Conservation (phyloP, 2,888 invertebrate species). For the Euproctis similis region DNA sequence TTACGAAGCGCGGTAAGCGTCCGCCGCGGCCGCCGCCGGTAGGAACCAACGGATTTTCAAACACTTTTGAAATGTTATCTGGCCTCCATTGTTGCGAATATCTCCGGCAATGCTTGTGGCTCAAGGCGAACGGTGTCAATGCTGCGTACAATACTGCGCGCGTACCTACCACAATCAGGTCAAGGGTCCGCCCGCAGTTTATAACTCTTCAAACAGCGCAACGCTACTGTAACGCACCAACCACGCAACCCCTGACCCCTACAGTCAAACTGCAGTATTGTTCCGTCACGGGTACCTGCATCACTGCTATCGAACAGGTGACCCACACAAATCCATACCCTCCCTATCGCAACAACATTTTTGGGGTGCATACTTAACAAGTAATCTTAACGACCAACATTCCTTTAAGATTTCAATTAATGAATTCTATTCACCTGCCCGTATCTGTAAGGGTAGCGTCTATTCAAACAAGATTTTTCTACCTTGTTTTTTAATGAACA, state of each 20-base stretch:
- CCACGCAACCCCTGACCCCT: constrained; percentile 20
- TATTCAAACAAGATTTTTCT: constrained; percentile 41
- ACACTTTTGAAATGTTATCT: constrained; percentile 75
- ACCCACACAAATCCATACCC: constrained; percentile 34
- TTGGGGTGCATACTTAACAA: constrained; percentile 55
- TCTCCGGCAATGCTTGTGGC: constrained; percentile 74
- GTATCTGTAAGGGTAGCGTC: constrained; percentile 39
- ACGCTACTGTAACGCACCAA: constrained; percentile 14
- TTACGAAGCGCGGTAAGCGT: constrained; percentile 45
- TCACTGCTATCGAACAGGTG: constrained; percentile 56
- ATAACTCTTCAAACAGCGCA: constrained; percentile 39
- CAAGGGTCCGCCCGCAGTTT: constrained; percentile 60
- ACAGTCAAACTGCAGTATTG: no score
- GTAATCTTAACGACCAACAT: constrained; percentile 44
- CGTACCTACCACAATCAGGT: constrained; percentile 65
- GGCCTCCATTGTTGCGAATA: constrained; percentile 76
- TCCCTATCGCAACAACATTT: constrained; percentile 27
- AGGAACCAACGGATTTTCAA: constrained; percentile 67
- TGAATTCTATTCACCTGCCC: constrained; percentile 61
- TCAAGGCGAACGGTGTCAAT: constrained; percentile 75
- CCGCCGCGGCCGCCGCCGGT: constrained; percentile 27
- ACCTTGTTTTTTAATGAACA: constrained; percentile 25
- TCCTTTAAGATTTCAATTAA: constrained; percentile 36
- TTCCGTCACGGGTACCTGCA: constrained; percentile 51
- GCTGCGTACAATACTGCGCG: constrained; percentile 68